Percentiles rank a stretch among this genome's conserved stretches.
phyloP scores from a whole-genome alignment of 2,113 vertebrate species.

The Neofelis nebulosa region DNA sequence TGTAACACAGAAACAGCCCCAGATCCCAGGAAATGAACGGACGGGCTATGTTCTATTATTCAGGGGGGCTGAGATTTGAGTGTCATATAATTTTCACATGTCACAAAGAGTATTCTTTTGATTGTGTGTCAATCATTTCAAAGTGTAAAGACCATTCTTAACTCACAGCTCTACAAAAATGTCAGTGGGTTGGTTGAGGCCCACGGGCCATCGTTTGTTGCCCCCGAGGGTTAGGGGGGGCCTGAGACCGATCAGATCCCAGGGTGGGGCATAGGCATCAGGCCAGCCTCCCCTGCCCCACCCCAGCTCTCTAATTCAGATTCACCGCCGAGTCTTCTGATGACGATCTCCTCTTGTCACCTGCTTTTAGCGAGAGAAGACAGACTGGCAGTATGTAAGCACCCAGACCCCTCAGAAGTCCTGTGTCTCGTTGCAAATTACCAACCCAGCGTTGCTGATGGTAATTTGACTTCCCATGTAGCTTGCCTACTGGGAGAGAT shows the following conservation, averaged over 20 bases:
- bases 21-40: neutral
- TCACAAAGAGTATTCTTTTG: neutral
- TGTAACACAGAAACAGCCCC: neutral
- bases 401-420: neutral
- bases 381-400: neutral
- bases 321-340: neutral
- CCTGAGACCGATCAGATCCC: neutral
- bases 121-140: neutral
- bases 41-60: neutral
- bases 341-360: neutral
- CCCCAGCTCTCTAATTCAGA: neutral
- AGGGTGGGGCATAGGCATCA: neutral
- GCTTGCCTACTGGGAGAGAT: slow-evolving; percentile 54
- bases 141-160: slow-evolving; percentile 25
- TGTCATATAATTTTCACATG: slow-evolving; percentile 6
- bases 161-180: neutral
- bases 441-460: slow-evolving; percentile 24
- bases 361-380: neutral
- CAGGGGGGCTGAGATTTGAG: slow-evolving; percentile 9
- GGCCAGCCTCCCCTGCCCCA: neutral
- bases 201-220: neutral
- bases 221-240: too few relatives aligned
- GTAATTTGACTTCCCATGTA: slow-evolving; percentile 36
- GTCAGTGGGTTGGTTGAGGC: neutral
- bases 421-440: neutral